These are phyloP conservation scores for Agrotis segetum DNA, from an alignment of 2,888 invertebrate species.

Conservation along the genomic window DNA sequence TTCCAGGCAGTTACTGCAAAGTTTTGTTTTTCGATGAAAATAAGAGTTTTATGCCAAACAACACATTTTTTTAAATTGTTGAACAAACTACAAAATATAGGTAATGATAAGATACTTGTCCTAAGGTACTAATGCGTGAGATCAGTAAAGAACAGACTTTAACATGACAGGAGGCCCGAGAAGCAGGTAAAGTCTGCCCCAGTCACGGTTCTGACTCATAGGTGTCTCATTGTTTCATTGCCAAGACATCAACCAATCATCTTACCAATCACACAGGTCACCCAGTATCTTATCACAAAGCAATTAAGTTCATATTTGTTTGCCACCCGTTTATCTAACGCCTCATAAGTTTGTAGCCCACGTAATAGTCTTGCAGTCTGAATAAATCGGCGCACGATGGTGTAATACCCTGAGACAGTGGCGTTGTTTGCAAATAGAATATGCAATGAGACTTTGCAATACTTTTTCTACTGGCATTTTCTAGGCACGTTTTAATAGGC, in stretches of 20 bases:
- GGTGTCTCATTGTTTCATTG: slow-evolving; percentile 78
- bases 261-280: slow-evolving; percentile 10
- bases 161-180: slow-evolving; percentile 56
- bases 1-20: neutral
- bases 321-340: slow-evolving; percentile 58
- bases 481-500: slow-evolving; percentile 63
- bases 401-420: slow-evolving; percentile 73
- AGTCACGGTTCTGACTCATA: slow-evolving; percentile 80
- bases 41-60: neutral
- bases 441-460: slow-evolving; percentile 68
- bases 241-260: slow-evolving; percentile 63
- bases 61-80: neutral
- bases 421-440: slow-evolving; percentile 80
- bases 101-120: neutral
- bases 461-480: slow-evolving; percentile 62
- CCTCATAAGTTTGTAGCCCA: slow-evolving; percentile 65
- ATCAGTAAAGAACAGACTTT: slow-evolving; percentile 37
- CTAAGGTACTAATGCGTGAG: slow-evolving; percentile 27
- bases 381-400: slow-evolving; percentile 81
- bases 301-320: slow-evolving; percentile 70
- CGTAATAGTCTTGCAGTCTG: slow-evolving; percentile 83
- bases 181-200: slow-evolving; percentile 65
- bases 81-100: neutral
- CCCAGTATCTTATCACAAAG: slow-evolving; percentile 55
- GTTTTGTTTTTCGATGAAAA: neutral